Evolutionary conservation across 2,888 invertebrate species (phyloP).

Genomic region (Lasioglossum oenotherae): DNA sequence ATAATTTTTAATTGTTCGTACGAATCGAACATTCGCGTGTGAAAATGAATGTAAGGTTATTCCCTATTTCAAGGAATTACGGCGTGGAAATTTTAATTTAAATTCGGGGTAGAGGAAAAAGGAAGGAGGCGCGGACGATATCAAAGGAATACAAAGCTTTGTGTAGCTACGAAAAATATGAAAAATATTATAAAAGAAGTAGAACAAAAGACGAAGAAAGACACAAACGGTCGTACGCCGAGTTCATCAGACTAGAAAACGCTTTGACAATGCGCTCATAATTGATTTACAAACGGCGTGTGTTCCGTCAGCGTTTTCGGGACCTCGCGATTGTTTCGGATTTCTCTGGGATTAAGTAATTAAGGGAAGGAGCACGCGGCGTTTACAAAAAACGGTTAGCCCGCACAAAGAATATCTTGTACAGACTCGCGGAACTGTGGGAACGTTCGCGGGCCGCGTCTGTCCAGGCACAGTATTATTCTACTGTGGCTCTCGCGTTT

Average conservation of each 20-base stretch:
- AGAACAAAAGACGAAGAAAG: neutral
- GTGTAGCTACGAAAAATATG: neutral
- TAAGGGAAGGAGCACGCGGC: constrained; percentile 23
- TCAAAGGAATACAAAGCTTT: neutral
- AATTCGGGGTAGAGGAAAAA: neutral
- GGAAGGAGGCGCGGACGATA: neutral
- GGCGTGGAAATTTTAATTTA: neutral
- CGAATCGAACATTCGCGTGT: too few relatives aligned
- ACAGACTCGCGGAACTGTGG: neutral
- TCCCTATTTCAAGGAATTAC: neutral
- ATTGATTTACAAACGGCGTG: constrained; percentile 56
- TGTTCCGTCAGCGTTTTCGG: neutral
- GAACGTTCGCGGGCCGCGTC: constrained; percentile 9
- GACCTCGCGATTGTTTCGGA: constrained; percentile 37
- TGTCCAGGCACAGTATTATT: constrained; percentile 20
- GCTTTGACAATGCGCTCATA: constrained; percentile 44
- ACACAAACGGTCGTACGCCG: neutral
- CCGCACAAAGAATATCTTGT: neutral
- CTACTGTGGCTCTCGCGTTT: constrained; percentile 15
- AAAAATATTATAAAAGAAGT: neutral
- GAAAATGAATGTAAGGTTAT: neutral
- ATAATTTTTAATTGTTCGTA: too few relatives aligned
- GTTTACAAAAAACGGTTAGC: neutral
- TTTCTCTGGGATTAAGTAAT: constrained; percentile 29
- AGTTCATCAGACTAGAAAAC: constrained; percentile 21